A percentile compares a stretch with the other conserved stretches of the same genome.
Evolutionary conservation across 2,113 vertebrate species (phyloP).

Genomic region (Sceloporus tristichus): DNA sequence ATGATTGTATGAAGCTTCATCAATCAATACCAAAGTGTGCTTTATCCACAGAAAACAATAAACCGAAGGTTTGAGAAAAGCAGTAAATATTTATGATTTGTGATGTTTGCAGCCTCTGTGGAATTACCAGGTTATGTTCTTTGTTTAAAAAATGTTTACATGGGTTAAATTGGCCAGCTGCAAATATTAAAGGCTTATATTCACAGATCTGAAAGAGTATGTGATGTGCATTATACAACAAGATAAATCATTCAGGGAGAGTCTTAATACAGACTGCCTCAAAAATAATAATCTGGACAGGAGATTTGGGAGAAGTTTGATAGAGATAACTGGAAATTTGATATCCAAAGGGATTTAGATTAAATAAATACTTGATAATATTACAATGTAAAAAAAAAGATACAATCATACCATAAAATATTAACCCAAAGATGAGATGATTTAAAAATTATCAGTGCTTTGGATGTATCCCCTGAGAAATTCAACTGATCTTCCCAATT

Average conservation of each 20-base stretch:
- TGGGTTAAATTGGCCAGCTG: neutral
- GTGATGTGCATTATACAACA: neutral
- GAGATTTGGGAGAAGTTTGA: neutral
- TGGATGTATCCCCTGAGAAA: neutral
- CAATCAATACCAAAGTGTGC: conserved; percentile 11
- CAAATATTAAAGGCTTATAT: neutral
- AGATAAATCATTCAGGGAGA: conserved; percentile 9
- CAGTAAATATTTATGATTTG: conserved; percentile 18
- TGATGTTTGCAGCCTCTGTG: neutral
- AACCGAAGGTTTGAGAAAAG: neutral
- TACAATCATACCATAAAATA: neutral
- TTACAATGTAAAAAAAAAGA: conserved; percentile 32
- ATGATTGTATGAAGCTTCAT: conserved; percentile 10
- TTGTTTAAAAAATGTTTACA: neutral
- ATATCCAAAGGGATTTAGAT: neutral
- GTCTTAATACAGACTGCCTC: neutral
- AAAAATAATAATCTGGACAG: conserved; percentile 1
- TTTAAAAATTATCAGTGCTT: neutral
- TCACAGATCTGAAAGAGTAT: neutral
- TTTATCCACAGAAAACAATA: conserved; percentile 6
- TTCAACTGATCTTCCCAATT: neutral
- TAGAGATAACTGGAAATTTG: conserved; percentile 19
- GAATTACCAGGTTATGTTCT: conserved; percentile 10
- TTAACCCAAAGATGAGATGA: conserved; percentile 9
- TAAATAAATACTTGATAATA: conserved; percentile 31